These are phyloP conservation scores for Tineola bisselliella DNA, from an alignment of 2,888 invertebrate genomes.

Conservation along the genomic window DNA sequence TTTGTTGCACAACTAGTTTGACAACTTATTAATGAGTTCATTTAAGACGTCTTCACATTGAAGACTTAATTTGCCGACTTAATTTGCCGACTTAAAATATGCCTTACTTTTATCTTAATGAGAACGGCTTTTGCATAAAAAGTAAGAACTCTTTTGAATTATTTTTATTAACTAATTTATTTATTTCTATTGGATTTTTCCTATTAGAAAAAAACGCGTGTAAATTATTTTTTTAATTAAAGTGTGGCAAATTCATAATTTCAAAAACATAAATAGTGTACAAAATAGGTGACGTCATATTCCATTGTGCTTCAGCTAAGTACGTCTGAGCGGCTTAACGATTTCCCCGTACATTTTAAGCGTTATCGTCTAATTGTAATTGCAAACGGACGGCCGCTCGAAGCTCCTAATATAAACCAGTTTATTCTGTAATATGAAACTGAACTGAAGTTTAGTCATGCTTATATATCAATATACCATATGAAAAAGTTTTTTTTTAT, in stretches of 20 bases:
- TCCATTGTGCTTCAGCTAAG: background rate
- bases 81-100: too few species aligned
- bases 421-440: background rate
- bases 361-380: background rate
- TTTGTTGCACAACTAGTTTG: constrained; percentile 10
- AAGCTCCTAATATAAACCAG: background rate
- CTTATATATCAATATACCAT: too few species aligned
- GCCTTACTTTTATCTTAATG: too few species aligned
- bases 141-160: too few species aligned
- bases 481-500: background rate
- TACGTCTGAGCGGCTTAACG: background rate
- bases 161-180: too few species aligned
- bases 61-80: background rate
- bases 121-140: too few species aligned
- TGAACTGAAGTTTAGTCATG: too few species aligned
- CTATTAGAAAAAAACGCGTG: too few species aligned
- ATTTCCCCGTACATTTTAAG: background rate
- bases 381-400: background rate
- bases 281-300: background rate
- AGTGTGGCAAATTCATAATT: too few species aligned
- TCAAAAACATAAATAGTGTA: background rate
- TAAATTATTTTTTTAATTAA: too few species aligned
- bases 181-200: too few species aligned
- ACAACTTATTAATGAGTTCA: constrained; percentile 3
- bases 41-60: background rate